These are phyloP conservation scores for Patagioenas fasciata DNA, from an alignment of 2,113 vertebrate species.

Conservation along the genomic window DNA sequence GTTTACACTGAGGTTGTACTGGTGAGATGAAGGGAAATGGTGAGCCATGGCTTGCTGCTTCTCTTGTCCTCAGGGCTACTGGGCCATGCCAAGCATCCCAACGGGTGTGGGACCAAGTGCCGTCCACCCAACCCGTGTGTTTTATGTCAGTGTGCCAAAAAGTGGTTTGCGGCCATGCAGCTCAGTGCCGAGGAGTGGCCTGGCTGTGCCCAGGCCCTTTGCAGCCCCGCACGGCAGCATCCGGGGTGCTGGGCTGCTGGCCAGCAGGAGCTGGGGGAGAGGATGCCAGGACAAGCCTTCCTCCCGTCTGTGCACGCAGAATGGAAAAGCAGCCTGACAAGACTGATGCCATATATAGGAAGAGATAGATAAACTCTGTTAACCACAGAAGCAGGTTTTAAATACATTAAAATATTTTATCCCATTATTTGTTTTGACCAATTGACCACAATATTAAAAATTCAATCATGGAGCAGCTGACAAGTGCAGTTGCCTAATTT, in stretches of 20 bases:
- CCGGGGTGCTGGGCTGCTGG: fast-evolving
- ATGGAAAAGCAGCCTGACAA: constrained; percentile 39
- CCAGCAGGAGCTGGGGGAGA: not conserved
- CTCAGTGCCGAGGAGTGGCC: not conserved
- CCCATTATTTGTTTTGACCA: constrained; percentile 87
- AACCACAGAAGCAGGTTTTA: constrained; percentile 75
- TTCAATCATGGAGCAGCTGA: constrained; percentile 85
- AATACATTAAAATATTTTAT: constrained; percentile 83
- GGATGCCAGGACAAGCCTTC: not conserved
- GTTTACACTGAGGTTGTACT: not conserved
- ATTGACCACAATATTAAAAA: constrained; percentile 86
- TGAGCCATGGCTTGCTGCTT: not conserved
- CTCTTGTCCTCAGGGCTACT: not conserved
- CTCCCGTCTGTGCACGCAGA: not conserved
- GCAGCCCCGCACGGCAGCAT: not conserved
- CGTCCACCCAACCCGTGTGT: fast-evolving
- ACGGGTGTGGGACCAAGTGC: not conserved
- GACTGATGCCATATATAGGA: not conserved
- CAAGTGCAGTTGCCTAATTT: constrained; percentile 84
- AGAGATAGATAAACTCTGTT: constrained; percentile 63
- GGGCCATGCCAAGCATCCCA: not conserved
- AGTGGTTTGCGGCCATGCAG: fast-evolving
- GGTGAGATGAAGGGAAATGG: not conserved
- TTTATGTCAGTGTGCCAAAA: not conserved
- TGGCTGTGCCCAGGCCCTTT: not conserved